Percentiles rank a stretch among this genome's conserved stretches.
These are phyloP conservation scores for Tipula helvola DNA, from an alignment of 2,888 invertebrate species.

Conservation along the genomic window DNA sequence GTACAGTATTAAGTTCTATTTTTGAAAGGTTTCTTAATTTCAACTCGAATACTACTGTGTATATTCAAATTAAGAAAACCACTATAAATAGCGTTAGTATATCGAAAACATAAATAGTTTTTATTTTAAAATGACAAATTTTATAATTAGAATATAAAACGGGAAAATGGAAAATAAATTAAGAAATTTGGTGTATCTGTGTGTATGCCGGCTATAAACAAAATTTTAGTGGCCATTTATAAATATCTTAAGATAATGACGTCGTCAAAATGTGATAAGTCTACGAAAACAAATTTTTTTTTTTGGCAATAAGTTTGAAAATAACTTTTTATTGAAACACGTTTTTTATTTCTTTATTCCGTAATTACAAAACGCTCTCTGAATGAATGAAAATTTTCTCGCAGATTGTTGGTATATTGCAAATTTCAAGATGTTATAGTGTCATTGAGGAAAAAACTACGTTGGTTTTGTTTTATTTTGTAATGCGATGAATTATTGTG, in stretches of 20 bases:
- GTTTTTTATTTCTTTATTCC: background rate
- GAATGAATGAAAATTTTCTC: background rate
- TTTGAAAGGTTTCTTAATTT: background rate
- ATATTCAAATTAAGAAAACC: background rate
- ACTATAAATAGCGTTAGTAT: background rate
- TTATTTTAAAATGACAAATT: background rate
- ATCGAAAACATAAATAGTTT: background rate
- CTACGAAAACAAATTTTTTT: background rate
- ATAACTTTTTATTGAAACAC: background rate
- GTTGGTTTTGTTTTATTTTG: background rate
- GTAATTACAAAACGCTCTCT: background rate
- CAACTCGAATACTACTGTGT: background rate
- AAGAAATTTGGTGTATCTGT: background rate
- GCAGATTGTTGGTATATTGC: background rate
- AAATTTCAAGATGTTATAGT: background rate
- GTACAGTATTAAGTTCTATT: background rate
- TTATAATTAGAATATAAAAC: background rate
- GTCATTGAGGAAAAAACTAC: background rate
- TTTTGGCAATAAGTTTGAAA: background rate
- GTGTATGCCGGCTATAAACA: background rate
- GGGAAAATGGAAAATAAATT: background rate
- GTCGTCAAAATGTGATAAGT: background rate
- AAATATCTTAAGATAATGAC: background rate
- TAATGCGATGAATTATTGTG: background rate
- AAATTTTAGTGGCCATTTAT: background rate